Evolutionary conservation across 2,797 vertebrate genomes (phyloP).

Genomic region (Myripristis jacobus): DNA sequence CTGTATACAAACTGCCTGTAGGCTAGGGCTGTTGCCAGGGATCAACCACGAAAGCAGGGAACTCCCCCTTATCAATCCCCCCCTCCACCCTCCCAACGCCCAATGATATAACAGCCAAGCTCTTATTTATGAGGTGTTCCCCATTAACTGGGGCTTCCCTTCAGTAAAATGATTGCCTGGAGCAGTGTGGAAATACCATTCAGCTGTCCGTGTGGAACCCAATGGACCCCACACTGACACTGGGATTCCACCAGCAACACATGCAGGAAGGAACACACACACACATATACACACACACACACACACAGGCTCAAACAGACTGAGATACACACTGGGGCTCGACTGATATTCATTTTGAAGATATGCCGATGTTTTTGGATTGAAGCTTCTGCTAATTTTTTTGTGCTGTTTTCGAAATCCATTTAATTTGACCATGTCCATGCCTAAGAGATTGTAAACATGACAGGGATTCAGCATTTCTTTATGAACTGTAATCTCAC

Average conservation of each 20-base stretch:
- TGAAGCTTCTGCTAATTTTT: no score
- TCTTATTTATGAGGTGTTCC: constrained; percentile 59
- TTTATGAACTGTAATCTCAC: no score
- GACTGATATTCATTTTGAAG: background rate
- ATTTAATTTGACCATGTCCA: no score
- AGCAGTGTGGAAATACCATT: constrained; percentile 63
- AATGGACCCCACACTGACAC: constrained; percentile 66
- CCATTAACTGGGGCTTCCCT: constrained; percentile 64
- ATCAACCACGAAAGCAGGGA: constrained; percentile 1
- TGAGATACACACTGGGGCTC: background rate
- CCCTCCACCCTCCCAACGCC: background rate
- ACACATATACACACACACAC: constrained; percentile 10
- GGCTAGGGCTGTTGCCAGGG: background rate
- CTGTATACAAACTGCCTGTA: background rate
- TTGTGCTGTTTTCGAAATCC: no score
- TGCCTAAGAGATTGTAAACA: no score
- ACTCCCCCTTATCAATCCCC: no score
- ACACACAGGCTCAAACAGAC: constrained; percentile 23
- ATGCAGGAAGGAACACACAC: constrained; percentile 28
- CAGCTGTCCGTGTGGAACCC: constrained; percentile 42
- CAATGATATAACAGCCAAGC: constrained; percentile 25
- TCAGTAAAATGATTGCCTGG: constrained; percentile 55
- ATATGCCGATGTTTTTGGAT: background rate
- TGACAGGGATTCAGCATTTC: no score
- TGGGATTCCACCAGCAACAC: constrained; percentile 40